Evolutionary conservation across 1,140 invertebrate genomes (phyloP), one percentile per base, ranked within the genome.

Genomic region (Cydia pomonella): DNA sequence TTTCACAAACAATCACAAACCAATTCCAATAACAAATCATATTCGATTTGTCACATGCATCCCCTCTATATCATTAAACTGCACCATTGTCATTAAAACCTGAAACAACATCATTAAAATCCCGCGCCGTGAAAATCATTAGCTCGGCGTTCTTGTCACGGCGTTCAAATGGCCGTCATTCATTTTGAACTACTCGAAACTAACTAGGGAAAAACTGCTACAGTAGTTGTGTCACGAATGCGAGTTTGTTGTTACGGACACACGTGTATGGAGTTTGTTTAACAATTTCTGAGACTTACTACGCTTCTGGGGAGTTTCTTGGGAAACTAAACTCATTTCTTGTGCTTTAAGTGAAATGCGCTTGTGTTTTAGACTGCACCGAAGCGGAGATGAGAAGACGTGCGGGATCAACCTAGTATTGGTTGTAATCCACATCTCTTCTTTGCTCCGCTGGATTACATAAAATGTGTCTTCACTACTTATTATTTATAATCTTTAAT

Each of bases 171-270:
- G 86, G 78, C 79, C 80, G 84, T 83, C 80, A 82, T 87, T 86
- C 83, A 81, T 87, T 86, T 87, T 81, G 84, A 82, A 81, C 79
- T 78, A 86, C 79, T 79, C 77, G 50, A 80, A 82, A 84, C 82
- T 84, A 86, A 85, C 83, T 83, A 73, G 79, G 82, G 78, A 81
- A 79, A 81, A 81, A 80, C 80, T 85, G 81, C 77, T 75, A 80
- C 73, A 75, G 81, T 80, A 85, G 79, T 81, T 84, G 78, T 76
- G 82, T 82, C 83, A 85, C 80, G 79, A 73, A 78, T 80, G 62
- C 76, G 75, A 80, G 73, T 73, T 59, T 80, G 78, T 78, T 78
- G 71, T 81, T 47, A 64, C 12, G 23, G 53, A 82, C 79, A 84
- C 77, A 78, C 75, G 64, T 38, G 27, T 33, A 12, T 5, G 29